A percentile compares a stretch with the other conserved stretches of the same genome.
Conservation (phyloP, 2,797 vertebrate species). For the Etheostoma nigrum region DNA sequence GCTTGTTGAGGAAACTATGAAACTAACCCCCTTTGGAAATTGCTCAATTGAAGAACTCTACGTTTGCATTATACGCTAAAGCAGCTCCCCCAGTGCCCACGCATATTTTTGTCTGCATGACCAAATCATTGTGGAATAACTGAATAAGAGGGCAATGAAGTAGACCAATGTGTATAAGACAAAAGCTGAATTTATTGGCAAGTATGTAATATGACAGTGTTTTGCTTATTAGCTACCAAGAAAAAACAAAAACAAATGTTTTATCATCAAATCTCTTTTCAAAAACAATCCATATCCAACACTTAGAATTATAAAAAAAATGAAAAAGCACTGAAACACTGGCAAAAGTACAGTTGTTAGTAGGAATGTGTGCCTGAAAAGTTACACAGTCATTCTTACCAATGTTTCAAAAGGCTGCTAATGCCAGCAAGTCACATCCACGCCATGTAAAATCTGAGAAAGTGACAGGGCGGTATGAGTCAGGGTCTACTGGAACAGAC, state of each 20-base stretch:
- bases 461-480: constrained; percentile 27
- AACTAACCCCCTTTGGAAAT: not conserved
- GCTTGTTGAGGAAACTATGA: not conserved
- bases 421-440: not conserved
- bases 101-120: not conserved
- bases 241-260: not conserved
- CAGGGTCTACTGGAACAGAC: constrained; percentile 22
- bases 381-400: not conserved
- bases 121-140: not conserved
- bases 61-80: not conserved
- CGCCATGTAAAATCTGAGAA: not conserved
- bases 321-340: not conserved
- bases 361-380: not conserved
- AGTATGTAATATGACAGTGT: not conserved
- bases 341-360: not conserved
- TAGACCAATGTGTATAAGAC: too few species aligned
- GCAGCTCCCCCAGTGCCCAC: not conserved
- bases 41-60: not conserved
- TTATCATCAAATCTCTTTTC: not conserved
- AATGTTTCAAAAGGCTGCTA: not conserved
- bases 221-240: not conserved
- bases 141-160: not conserved
- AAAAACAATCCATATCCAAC: not conserved
- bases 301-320: not conserved
- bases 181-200: not conserved